Evolutionary conservation across 1,140 invertebrate species (phyloP).

Genomic region (Heterodera carotae): DNA sequence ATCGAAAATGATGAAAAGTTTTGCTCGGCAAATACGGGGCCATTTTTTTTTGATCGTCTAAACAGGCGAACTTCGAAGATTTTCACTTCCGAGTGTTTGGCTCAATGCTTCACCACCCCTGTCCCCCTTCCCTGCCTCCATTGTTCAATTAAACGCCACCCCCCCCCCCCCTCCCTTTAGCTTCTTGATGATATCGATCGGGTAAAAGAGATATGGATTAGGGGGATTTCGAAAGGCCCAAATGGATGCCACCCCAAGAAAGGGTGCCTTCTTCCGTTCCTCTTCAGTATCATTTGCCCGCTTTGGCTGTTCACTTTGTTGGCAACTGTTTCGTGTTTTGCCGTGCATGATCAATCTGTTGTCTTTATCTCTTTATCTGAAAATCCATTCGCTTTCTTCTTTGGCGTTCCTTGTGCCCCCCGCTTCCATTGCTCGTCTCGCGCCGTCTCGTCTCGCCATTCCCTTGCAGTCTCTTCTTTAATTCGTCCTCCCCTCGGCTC

Average conservation of each 20-base stretch:
- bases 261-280: background rate
- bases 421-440: background rate
- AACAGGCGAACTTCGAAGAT: too few species aligned
- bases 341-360: background rate
- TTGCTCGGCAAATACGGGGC: background rate
- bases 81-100: too few species aligned
- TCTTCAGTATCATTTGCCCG: too few species aligned
- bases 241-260: too few species aligned
- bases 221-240: too few species aligned
- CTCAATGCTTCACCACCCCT: too few species aligned
- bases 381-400: background rate
- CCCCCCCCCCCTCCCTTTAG: too few species aligned
- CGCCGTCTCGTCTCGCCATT: background rate
- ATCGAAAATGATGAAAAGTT: background rate
- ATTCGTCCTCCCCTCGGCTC: background rate
- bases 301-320: background rate
- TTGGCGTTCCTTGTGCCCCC: too few species aligned
- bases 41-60: background rate
- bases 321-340: background rate
- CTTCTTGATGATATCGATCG: too few species aligned
- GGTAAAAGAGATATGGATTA: too few species aligned
- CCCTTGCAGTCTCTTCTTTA: background rate
- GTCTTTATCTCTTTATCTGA: background rate
- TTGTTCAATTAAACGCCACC: too few species aligned
- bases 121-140: too few species aligned